Base-by-base conservation (phyloP, 2,888 invertebrate genomes). In the Tenodera sinensis region DNA sequence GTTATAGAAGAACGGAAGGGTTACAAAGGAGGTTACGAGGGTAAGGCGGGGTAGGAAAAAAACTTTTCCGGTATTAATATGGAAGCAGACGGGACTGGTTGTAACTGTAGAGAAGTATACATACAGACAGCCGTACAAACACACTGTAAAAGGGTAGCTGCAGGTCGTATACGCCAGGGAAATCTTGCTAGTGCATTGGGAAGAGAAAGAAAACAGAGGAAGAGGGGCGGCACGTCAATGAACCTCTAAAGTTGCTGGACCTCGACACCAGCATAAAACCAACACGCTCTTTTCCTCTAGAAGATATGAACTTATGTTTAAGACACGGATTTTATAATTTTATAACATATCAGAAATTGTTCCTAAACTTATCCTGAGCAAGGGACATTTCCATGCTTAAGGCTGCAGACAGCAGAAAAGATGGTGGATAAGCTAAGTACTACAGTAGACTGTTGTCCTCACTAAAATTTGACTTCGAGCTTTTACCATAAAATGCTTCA, bases 141-240 rank as follows among this genome's bases (percentile, higher is more conserved):
- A 71, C 54, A 71, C 54, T 71, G 25, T 71, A 71, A 71, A 71
- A 4, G 54, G 15, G 15, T 71, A 71, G 54, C 54, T 34, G 34
- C 34, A 14, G 34, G n/a, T 84, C 30, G 54, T 85, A 42, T 25
- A 28, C 86, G 86, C 86, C 86, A 9, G 86, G 86, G 86, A 86
- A 86, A 86, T 86, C 86, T 86, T 28, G 86, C 86, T 14, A 71
- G 28, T 86, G 86, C 86, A 28, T 6, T 71, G 86, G 86, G 71
- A 28, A 86, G 81, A 30, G 27, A 42, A 42, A 84, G 85, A 54
- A 27, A 86, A 71, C 54, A 71, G 20, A 71, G 54, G 0, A 25
- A 71, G 25, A 20, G 54, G 1, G 54, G 54, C 54, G 54, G 54
- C 20, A 71, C 25, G 54, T 71, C 54, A 71, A 71, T 71, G 54